Base-by-base conservation (phyloP, 2,797 vertebrate genomes). In the Notolepis coatsorum region DNA sequence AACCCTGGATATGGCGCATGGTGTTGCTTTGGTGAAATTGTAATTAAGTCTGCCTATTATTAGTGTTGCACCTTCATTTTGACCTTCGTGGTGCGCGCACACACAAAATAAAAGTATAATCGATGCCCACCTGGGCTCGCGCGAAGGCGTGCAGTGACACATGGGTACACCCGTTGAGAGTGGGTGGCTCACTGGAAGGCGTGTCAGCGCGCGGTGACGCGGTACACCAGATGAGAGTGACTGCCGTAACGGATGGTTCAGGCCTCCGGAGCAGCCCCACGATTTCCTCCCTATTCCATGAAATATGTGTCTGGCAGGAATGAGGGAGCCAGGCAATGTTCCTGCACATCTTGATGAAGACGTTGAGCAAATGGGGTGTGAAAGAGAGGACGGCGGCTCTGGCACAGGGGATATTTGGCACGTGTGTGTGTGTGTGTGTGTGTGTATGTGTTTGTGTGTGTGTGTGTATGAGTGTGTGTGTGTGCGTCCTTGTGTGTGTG, bases 221-320 rank as follows among this genome's bases (percentile, higher is more conserved):
- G n/a, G n/a, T n/a, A n/a, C n/a, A 73, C 75, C 35, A 47, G 51
- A 61, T 74, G 67, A 58, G 71, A 70, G 55, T 43, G 17, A 30
- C 42, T 39, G 61, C 63, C 68, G 69, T 76, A 73, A 87, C 80
- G 65, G 71, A 68, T 42, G 49, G 62, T 78, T 71, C 6, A 33
- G 45, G 59, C 46, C 55, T 68, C 57, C 53, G 58, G 18, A 65
- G 71, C 60, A 37, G 61, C 55, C 57, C n/a, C 69, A 73, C 50
- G 57, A 71, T 85, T 75, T 81, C 71, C 73, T 71, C 69, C 65
- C 53, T 51, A 54, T 39, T 75, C 63, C 38, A 71, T 74, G 31
- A 80, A 84, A 75, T 72, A 82, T 75, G 80, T 79, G 70, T 57
- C 59, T 65, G 73, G 64, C 67, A 72, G 60, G 64, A 73, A 78